Evolutionary conservation across 2,113 vertebrate species (phyloP).

Genomic region (Hiodon alosoides): DNA sequence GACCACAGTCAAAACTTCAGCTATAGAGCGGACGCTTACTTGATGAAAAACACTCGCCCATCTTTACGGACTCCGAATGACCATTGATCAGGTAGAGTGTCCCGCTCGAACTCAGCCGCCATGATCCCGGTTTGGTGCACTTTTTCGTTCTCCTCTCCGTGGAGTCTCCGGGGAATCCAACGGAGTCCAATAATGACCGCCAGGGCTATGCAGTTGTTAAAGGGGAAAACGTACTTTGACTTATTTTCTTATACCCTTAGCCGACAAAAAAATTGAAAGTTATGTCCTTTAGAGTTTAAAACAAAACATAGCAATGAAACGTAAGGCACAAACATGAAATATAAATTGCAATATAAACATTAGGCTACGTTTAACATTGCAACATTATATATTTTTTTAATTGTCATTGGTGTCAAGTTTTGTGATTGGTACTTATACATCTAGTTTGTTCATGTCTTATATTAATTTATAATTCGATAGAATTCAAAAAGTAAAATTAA

Average conservation of each 20-base stretch:
- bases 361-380: too few relatives aligned
- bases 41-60: slow-evolving; percentile 89
- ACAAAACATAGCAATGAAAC: too few relatives aligned
- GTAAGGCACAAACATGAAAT: too few relatives aligned
- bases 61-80: slow-evolving; percentile 88
- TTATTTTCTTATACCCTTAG: slow-evolving; percentile 19
- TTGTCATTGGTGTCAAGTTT: too few relatives aligned
- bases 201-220: slow-evolving; percentile 59
- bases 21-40: slow-evolving; percentile 63
- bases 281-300: background rate
- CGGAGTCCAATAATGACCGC: slow-evolving; percentile 43
- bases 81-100: slow-evolving; percentile 86
- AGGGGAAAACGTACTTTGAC: slow-evolving; percentile 47
- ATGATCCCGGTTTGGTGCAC: slow-evolving; percentile 68
- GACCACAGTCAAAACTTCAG: background rate
- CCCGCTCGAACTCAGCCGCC: slow-evolving; percentile 80
- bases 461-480: too few relatives aligned
- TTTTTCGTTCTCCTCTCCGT: slow-evolving; percentile 42
- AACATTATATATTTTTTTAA: too few relatives aligned
- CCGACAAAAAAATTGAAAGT: slow-evolving; percentile 24
- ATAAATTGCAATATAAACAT: too few relatives aligned
- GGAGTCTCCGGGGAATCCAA: slow-evolving; percentile 55
- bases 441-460: too few relatives aligned
- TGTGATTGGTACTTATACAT: too few relatives aligned
- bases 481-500: too few relatives aligned